Evolutionary conservation across 2,888 invertebrate genomes (phyloP).

Genomic region (Acanthococcus lagerstroemiae): DNA sequence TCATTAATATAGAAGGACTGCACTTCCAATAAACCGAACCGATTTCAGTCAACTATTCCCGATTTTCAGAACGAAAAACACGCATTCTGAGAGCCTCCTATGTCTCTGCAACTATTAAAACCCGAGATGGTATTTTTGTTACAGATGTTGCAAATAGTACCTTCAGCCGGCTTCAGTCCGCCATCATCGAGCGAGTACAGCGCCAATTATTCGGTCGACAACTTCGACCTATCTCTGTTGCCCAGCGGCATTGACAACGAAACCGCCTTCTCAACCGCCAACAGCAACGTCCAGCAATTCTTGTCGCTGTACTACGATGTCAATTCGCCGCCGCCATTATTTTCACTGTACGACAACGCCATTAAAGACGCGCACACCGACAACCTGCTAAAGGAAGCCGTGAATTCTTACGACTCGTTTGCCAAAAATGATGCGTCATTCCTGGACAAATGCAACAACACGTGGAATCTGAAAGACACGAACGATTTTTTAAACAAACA

Average conservation of each 20-base stretch:
- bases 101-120: no score
- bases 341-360: slow-evolving; percentile 30
- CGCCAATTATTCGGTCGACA: slow-evolving; percentile 25
- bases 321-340: slow-evolving; percentile 34
- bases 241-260: slow-evolving; percentile 10
- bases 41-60: no score
- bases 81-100: no score
- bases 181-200: slow-evolving; percentile 21
- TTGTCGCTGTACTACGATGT: slow-evolving; percentile 43
- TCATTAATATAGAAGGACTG: no score
- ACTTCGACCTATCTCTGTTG: slow-evolving; percentile 32
- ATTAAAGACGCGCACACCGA: neutral
- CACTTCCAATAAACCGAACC: no score
- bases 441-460: neutral
- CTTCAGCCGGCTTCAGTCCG: slow-evolving; percentile 26
- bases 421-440: neutral
- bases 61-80: no score
- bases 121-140: no score
- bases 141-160: slow-evolving; percentile 30
- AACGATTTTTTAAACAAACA: neutral
- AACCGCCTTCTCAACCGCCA: slow-evolving; percentile 1
- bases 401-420: slow-evolving; percentile 4
- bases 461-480: slow-evolving; percentile 7
- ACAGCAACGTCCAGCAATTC: slow-evolving; percentile 48
- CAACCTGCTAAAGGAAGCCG: neutral